These are phyloP conservation scores for Clarias macrocephalus DNA, from an alignment of 2,113 vertebrate species.

Conservation along the genomic window DNA sequence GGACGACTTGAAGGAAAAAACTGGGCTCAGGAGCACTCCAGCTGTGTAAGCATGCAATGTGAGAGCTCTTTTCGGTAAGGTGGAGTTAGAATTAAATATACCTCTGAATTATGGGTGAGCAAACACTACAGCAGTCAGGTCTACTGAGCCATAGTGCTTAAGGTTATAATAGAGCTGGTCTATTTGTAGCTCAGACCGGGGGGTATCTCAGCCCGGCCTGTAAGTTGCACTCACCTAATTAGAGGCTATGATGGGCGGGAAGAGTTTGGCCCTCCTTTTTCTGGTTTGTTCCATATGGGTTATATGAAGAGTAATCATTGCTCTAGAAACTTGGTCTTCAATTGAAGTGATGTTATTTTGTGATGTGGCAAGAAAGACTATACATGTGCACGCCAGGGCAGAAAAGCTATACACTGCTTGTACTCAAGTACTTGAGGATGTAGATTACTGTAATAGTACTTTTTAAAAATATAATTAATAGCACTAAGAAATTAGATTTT, in stretches of 20 bases:
- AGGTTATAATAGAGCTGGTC: constrained; percentile 51
- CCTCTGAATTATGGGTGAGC: constrained; percentile 38
- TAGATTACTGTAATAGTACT: neutral
- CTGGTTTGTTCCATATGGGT: constrained; percentile 44
- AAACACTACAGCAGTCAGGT: constrained; percentile 43
- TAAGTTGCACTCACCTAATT: constrained; percentile 50
- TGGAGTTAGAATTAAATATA: constrained; percentile 51
- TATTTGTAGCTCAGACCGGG: constrained; percentile 50
- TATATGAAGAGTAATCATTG: constrained; percentile 50
- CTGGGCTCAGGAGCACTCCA: neutral
- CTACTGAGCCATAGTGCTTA: constrained; percentile 32
- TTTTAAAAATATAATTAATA: neutral
- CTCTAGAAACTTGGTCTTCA: constrained; percentile 48
- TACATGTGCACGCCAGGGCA: neutral
- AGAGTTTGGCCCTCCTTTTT: constrained; percentile 39
- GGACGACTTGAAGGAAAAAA: neutral
- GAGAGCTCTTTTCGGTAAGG: constrained; percentile 30
- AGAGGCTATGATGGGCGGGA: constrained; percentile 44
- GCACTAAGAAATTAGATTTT: neutral
- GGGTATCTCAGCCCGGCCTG: constrained; percentile 25
- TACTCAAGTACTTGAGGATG: neutral
- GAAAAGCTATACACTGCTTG: neutral
- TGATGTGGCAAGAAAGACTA: constrained; percentile 43
- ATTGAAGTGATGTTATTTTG: constrained; percentile 41
- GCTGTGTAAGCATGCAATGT: neutral